These are phyloP conservation scores for Nannospalax galili DNA, from an alignment of 2,113 vertebrate species.

Conservation along the genomic window DNA sequence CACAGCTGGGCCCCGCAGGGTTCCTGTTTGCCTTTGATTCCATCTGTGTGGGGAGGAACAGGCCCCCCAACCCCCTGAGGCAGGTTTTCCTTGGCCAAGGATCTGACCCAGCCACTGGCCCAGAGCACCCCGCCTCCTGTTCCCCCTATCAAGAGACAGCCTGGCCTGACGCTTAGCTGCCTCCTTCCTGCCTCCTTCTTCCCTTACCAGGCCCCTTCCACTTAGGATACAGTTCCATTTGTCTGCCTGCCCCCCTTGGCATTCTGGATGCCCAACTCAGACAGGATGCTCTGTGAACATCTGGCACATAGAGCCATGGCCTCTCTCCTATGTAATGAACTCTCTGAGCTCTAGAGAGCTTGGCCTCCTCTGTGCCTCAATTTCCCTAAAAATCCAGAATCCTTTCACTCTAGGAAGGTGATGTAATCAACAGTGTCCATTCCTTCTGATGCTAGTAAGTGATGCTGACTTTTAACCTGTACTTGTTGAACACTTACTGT, in stretches of 20 bases:
- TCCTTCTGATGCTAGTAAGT: not conserved
- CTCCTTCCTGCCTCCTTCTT: constrained; percentile 20
- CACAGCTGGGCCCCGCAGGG: constrained; percentile 78
- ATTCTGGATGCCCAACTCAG: not conserved
- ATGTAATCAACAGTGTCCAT: not conserved
- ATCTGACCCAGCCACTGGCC: constrained; percentile 78
- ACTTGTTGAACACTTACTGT: not conserved
- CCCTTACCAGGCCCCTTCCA: constrained; percentile 26
- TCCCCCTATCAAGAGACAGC: constrained; percentile 65
- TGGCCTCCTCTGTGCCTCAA: not conserved
- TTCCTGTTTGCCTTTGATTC: constrained; percentile 80
- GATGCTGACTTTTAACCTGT: not conserved
- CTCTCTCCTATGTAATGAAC: not conserved
- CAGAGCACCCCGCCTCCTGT: constrained; percentile 47
- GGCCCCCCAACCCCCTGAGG: constrained; percentile 57
- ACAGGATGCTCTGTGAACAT: constrained; percentile 1
- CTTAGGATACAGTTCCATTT: not conserved
- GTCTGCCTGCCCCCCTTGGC: constrained; percentile 18
- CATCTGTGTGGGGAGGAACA: constrained; percentile 70
- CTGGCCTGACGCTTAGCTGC: not conserved
- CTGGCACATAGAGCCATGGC: not conserved
- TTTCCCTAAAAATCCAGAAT: constrained; percentile 26
- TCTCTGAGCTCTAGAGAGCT: not conserved
- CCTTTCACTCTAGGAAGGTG: not conserved
- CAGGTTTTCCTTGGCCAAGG: constrained; percentile 78